These are phyloP conservation scores for Lamellibrachia luymesi DNA, from an alignment of 1,140 invertebrate species.

Conservation along the genomic window DNA sequence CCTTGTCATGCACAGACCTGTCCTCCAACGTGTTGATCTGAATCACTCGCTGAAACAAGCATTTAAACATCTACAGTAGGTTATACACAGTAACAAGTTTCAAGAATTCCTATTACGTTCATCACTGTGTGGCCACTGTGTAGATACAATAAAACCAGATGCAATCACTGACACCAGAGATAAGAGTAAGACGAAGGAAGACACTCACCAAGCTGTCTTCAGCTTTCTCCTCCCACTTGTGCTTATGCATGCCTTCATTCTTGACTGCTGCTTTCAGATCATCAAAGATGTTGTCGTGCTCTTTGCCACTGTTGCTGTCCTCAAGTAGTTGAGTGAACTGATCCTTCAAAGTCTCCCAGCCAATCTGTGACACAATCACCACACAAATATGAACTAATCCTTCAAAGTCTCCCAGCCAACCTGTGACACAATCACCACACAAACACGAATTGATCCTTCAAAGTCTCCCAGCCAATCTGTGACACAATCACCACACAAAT, in stretches of 20 bases:
- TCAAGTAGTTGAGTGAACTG: conserved; percentile 82
- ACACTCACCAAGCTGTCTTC: conserved; percentile 61
- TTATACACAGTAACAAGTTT: too few species aligned
- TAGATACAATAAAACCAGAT: too few species aligned
- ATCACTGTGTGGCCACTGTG: too few species aligned
- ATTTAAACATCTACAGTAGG: not conserved
- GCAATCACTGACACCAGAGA: not conserved
- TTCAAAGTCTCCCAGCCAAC: conserved; percentile 74
- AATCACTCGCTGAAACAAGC: conserved; percentile 72
- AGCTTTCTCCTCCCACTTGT: conserved; percentile 91
- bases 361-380: conserved; percentile 60
- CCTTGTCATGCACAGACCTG: conserved; percentile 83
- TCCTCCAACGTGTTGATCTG: conserved; percentile 95
- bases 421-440: conserved; percentile 35
- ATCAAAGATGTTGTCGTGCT: conserved; percentile 89
- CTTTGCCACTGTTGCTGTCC: conserved; percentile 65
- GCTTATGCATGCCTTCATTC: conserved; percentile 77
- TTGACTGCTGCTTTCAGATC: conserved; percentile 84
- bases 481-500: not conserved
- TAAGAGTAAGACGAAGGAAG: not conserved
- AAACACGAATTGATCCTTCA: conserved; percentile 21
- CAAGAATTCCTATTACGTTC: too few species aligned
- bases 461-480: conserved; percentile 76
- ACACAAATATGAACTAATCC: conserved; percentile 20
- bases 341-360: conserved; percentile 81